Percentiles rank a stretch among this genome's conserved stretches.
Conservation (phyloP, 2,888 invertebrate genomes). For the Euclidia mi region DNA sequence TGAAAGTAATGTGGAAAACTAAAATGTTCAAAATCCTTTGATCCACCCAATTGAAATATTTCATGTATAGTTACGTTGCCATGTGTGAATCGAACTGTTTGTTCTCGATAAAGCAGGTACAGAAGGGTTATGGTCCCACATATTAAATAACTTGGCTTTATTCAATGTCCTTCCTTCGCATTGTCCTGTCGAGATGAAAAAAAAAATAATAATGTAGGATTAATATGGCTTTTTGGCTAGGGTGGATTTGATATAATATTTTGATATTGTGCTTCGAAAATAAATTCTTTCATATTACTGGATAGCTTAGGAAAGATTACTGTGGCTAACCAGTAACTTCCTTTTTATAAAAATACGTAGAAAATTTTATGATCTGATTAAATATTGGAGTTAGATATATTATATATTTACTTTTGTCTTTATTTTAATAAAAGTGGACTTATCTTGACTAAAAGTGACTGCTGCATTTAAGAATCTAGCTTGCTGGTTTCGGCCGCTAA, state of each 20-base stretch:
- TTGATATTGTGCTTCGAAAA: conserved; percentile 1
- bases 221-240: conserved; percentile 1
- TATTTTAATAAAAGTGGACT: too few relatives aligned
- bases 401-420: too few relatives aligned
- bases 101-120: conserved; percentile 12
- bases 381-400: too few relatives aligned
- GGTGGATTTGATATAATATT: neutral
- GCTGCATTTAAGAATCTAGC: too few relatives aligned
- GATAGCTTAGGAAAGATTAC: too few relatives aligned
- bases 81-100: conserved; percentile 33
- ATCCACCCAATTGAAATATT: conserved; percentile 66
- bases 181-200: conserved; percentile 11
- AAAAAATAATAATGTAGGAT: neutral
- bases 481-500: too few relatives aligned
- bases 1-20: conserved; percentile 51
- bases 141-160: conserved; percentile 7
- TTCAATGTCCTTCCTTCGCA: neutral
- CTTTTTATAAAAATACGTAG: too few relatives aligned
- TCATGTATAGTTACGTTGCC: conserved; percentile 39
- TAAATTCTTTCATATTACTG: neutral
- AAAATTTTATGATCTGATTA: too few relatives aligned
- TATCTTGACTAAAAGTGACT: too few relatives aligned
- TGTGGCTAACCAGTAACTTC: too few relatives aligned
- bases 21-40: conserved; percentile 54
- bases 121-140: conserved; percentile 4